phyloP scores from a whole-genome alignment of 2,113 vertebrate species.

The Chroicocephalus ridibundus region DNA sequence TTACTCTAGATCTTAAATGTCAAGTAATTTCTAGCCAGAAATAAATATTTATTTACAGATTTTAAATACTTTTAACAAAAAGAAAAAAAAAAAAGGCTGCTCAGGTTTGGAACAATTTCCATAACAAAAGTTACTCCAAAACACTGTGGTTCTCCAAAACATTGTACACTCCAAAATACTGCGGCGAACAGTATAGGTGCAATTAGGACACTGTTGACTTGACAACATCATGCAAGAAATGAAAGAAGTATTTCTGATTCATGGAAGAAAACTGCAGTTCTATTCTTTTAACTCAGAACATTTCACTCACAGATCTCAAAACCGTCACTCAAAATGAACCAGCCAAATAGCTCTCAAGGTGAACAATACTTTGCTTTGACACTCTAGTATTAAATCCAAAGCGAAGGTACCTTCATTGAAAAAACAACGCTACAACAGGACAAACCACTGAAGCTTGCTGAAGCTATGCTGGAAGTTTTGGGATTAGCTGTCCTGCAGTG shows the following conservation, averaged over 20 bases:
- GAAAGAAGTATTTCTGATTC: background rate
- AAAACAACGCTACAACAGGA: background rate
- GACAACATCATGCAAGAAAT: background rate
- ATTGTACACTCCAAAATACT: background rate
- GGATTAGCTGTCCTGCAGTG: background rate
- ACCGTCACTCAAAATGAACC: background rate
- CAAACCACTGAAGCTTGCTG: background rate
- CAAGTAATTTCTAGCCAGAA: background rate
- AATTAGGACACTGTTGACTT: background rate
- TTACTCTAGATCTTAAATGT: background rate
- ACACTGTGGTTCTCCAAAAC: background rate
- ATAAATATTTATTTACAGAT: slow-evolving; percentile 17
- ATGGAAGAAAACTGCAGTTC: background rate
- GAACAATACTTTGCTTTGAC: background rate
- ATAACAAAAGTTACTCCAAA: background rate
- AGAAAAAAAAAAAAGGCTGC: background rate
- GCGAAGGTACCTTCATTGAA: background rate
- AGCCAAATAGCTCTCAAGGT: background rate
- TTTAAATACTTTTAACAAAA: background rate
- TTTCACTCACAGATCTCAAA: background rate
- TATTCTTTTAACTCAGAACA: background rate
- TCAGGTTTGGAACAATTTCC: background rate
- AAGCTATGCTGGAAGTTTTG: background rate
- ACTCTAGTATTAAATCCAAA: background rate
- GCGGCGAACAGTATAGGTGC: background rate